A percentile compares a stretch with the other conserved stretches of the same genome.
These are phyloP conservation scores for Heteractis magnifica DNA, from an alignment of 92 coral and sea anemone genomes.

Conservation along the genomic window DNA sequence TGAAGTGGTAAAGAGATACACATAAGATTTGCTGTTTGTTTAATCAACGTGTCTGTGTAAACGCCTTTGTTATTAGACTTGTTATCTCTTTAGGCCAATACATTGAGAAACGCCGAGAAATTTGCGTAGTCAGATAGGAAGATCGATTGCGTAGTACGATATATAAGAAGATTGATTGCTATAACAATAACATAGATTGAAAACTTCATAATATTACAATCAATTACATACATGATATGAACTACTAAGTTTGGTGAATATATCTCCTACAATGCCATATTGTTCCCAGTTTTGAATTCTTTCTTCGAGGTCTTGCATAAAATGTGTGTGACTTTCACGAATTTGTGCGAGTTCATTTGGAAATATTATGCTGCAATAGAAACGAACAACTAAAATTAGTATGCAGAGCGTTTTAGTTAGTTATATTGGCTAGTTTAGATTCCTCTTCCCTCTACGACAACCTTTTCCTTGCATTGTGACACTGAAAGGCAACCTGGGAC, in stretches of 20 bases:
- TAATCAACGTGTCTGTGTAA: slow-evolving; percentile 4
- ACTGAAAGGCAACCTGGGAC: too few species aligned
- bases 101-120: neutral
- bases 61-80: neutral
- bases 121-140: neutral
- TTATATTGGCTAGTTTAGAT: too few species aligned
- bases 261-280: slow-evolving; percentile 89
- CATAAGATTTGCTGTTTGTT: neutral
- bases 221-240: slow-evolving; percentile 86
- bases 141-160: neutral
- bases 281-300: slow-evolving; percentile 91
- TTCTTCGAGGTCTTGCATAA: slow-evolving; percentile 91
- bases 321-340: slow-evolving; percentile 77
- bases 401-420: neutral
- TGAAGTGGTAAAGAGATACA: neutral
- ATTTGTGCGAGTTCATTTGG: slow-evolving; percentile 84
- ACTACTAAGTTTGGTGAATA: slow-evolving; percentile 91
- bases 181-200: neutral
- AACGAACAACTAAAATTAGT: neutral
- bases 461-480: too few species aligned
- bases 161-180: neutral
- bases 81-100: neutral
- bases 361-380: slow-evolving; percentile 53
- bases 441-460: too few species aligned
- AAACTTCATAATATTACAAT: neutral